These are phyloP conservation scores for Pygoscelis adeliae DNA, from an alignment of 2,113 vertebrate species.

Conservation along the genomic window DNA sequence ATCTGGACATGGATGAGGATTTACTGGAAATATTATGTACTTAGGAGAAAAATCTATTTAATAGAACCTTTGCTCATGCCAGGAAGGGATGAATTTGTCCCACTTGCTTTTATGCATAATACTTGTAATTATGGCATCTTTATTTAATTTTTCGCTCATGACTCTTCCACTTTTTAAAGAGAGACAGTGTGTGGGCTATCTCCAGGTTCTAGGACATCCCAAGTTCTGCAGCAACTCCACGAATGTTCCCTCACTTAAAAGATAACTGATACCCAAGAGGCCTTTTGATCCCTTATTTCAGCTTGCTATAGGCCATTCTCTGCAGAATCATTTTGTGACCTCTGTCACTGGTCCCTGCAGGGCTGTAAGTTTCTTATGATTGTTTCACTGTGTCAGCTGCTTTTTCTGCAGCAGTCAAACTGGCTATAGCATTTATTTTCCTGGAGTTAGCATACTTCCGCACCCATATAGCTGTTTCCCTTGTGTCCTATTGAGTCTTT, in stretches of 20 bases:
- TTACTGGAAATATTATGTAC: not conserved
- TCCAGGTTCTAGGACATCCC: not conserved
- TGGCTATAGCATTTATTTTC: constrained; percentile 52
- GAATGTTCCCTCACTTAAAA: not conserved
- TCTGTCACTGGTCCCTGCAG: constrained; percentile 40
- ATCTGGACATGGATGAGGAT: not conserved
- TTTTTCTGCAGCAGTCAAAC: constrained; percentile 35
- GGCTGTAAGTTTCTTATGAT: constrained; percentile 46
- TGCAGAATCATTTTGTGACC: constrained; percentile 37
- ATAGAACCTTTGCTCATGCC: not conserved
- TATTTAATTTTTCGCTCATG: not conserved
- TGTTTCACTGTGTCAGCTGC: constrained; percentile 46
- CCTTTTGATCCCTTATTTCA: not conserved
- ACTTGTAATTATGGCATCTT: not conserved
- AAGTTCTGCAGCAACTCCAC: not conserved
- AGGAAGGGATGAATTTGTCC: not conserved
- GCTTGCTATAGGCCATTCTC: not conserved
- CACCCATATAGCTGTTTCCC: constrained; percentile 66
- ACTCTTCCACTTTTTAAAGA: not conserved
- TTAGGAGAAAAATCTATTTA: not conserved
- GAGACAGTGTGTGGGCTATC: not conserved
- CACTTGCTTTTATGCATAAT: not conserved
- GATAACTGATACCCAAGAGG: constrained; percentile 2
- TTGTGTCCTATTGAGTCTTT: constrained; percentile 72
- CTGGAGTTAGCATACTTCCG: constrained; percentile 2